Conservation (phyloP, 2,113 vertebrate genomes). For the Trachemys scripta region DNA sequence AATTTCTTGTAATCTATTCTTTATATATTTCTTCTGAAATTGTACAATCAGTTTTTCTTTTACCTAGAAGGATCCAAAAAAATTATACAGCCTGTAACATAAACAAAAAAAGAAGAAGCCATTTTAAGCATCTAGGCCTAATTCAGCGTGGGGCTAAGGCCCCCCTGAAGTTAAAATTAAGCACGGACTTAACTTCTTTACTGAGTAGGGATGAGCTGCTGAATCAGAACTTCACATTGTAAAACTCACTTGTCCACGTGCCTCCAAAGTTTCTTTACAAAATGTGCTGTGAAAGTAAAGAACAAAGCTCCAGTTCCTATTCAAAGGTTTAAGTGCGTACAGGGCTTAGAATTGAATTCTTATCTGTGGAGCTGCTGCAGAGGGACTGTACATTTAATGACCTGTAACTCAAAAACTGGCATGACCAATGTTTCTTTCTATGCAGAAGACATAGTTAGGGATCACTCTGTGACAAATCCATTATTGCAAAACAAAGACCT, state of each 20-base stretch:
- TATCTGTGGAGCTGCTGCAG: slow-evolving; percentile 70
- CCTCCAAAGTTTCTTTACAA: slow-evolving; percentile 67
- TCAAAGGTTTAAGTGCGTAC: slow-evolving; percentile 72
- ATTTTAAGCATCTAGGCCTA: slow-evolving; percentile 63
- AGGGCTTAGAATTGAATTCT: slow-evolving; percentile 76
- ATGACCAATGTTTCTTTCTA: slow-evolving; percentile 58
- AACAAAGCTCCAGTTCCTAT: slow-evolving; percentile 74
- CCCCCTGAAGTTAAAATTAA: slow-evolving; percentile 52
- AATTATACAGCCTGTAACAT: slow-evolving; percentile 54
- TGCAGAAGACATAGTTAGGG: slow-evolving; percentile 57
- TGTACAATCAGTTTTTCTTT: slow-evolving; percentile 5
- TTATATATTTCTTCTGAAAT: background rate
- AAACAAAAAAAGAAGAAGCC: slow-evolving; percentile 24
- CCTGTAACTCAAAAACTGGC: slow-evolving; percentile 69
- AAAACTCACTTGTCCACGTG: slow-evolving; percentile 72
- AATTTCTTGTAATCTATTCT: slow-evolving; percentile 11
- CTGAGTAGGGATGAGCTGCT: slow-evolving; percentile 66
- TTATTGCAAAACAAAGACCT: slow-evolving; percentile 65
- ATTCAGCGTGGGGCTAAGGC: slow-evolving; percentile 57
- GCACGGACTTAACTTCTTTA: slow-evolving; percentile 55
- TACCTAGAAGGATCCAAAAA: background rate
- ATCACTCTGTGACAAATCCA: slow-evolving; percentile 71
- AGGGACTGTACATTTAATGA: slow-evolving; percentile 74
- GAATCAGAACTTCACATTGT: slow-evolving; percentile 73
- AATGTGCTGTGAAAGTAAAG: slow-evolving; percentile 69